Conservation (phyloP, 2,113 vertebrate genomes). For the Pteropus alecto region DNA sequence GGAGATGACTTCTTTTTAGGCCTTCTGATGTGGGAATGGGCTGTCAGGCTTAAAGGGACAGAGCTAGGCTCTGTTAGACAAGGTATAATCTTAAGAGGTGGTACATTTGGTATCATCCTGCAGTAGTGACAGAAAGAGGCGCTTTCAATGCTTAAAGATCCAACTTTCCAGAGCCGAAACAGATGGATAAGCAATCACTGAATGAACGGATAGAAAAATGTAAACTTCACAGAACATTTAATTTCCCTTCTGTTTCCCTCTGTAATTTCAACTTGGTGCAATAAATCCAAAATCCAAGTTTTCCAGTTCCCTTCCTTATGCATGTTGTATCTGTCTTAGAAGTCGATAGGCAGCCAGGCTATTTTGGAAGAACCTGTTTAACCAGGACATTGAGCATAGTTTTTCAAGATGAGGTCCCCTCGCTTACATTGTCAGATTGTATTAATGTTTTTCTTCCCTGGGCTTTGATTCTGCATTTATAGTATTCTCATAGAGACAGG, state of each 20-base stretch:
- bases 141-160: neutral
- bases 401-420: neutral
- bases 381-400: neutral
- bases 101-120: neutral
- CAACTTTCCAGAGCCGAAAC: neutral
- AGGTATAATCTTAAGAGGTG: neutral
- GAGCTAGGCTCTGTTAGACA: neutral
- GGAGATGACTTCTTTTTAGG: neutral
- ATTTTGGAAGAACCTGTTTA: neutral
- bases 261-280: neutral
- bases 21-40: neutral
- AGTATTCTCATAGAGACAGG: neutral
- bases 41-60: neutral
- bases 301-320: neutral
- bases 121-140: neutral
- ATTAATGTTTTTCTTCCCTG: neutral
- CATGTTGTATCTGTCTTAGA: neutral
- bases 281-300: neutral
- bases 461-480: neutral
- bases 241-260: conserved; percentile 20
- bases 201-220: neutral
- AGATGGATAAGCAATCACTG: neutral
- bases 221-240: neutral
- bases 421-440: neutral
- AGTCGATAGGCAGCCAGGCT: neutral